Percentiles rank a stretch among this genome's conserved stretches.
phyloP scores from a whole-genome alignment of 2,888 invertebrate genomes.

The Drosophila anceps region DNA sequence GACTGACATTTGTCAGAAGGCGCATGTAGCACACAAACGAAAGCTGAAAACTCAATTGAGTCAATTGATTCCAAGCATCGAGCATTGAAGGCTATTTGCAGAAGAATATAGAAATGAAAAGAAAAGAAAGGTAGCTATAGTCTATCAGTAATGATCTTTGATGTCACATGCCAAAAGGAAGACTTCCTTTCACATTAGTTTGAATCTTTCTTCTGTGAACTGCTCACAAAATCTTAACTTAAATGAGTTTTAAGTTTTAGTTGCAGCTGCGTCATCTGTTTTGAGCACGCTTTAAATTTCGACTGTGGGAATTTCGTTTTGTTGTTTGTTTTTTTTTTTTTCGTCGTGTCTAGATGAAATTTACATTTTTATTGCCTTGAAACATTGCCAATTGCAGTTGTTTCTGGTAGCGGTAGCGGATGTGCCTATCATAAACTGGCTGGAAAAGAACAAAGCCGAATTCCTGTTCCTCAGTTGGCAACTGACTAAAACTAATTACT shows the following conservation, averaged over 20 bases:
- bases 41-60: constrained; percentile 15
- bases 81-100: background rate
- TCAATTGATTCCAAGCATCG: background rate
- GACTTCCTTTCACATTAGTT: too few relatives aligned
- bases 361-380: constrained; percentile 45
- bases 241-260: background rate
- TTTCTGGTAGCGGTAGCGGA: constrained; percentile 54
- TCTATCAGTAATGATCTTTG: too few relatives aligned
- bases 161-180: too few relatives aligned
- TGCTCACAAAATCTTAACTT: too few relatives aligned
- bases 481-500: constrained; percentile 65
- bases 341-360: constrained; percentile 9
- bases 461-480: constrained; percentile 57
- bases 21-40: constrained; percentile 7
- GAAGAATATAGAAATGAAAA: too few relatives aligned
- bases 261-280: background rate
- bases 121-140: too few relatives aligned
- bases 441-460: constrained; percentile 7
- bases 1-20: constrained; percentile 43
- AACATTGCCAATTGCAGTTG: constrained; percentile 54
- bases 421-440: constrained; percentile 67
- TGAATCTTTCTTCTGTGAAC: too few relatives aligned
- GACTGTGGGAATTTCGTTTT: background rate
- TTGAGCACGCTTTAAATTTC: background rate
- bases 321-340: background rate